phyloP scores from a whole-genome alignment of 1,140 invertebrate genomes.

The Rhopalosiphum padi region DNA sequence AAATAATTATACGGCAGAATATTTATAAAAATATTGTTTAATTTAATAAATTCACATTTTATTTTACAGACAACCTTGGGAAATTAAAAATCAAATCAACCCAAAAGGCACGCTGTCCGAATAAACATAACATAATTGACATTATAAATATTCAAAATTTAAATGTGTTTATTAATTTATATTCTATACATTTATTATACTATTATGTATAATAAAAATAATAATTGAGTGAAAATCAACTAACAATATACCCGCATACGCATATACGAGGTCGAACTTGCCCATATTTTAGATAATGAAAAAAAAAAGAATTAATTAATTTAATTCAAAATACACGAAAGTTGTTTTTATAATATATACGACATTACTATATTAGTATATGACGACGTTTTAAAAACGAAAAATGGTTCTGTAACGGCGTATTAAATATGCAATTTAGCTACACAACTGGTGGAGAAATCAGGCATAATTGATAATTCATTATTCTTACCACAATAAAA shows the following conservation, averaged over 20 bases:
- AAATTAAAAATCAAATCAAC: neutral
- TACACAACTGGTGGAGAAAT: neutral
- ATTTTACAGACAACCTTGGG: neutral
- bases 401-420: constrained; percentile 9
- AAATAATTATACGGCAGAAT: too few relatives aligned
- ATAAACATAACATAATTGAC: neutral
- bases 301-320: neutral
- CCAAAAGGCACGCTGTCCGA: neutral
- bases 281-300: neutral
- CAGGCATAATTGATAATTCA: too few relatives aligned
- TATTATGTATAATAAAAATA: neutral
- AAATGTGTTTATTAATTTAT: neutral
- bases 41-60: neutral
- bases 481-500: too few relatives aligned
- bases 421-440: constrained; percentile 20
- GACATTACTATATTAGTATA: too few relatives aligned
- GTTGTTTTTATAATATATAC: neutral
- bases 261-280: neutral
- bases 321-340: neutral
- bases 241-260: neutral
- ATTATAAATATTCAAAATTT: neutral
- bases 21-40: neutral
- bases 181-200: too few relatives aligned
- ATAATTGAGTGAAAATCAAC: neutral
- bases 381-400: neutral